Evolutionary conservation across 2,797 vertebrate species (phyloP), one percentile per base, ranked within the genome.

Genomic region (Gambelia wislizenii): DNA sequence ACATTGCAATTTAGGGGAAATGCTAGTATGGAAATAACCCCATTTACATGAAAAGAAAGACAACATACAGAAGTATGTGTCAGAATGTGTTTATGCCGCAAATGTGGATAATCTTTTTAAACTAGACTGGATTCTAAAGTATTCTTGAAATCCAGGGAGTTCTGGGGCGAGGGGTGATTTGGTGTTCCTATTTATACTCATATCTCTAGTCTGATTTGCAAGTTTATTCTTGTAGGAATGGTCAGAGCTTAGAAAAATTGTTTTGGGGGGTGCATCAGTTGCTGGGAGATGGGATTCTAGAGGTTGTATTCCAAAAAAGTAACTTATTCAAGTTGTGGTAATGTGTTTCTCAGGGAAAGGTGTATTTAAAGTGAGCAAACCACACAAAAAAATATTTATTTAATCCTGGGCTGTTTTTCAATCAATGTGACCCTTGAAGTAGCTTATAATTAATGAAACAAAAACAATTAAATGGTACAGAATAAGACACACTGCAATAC

Each of bases 61-160:
- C 10, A 70, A 2, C 2, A 83, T 75, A 90, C 90, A 42, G 42
- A 2, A 82, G 5, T 39, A 90, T 70, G 74, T 20, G 16, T 87
- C 56, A 0, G 30, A 69, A 76, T 59, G 22, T 84, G 67, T 33
- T n/a, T 9, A 81, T 84, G 12, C 4, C 81, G 20, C 10, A 84
- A 83, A 85, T 90, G 36, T 79, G 80, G 20, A 14, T 83, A 27
- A 25, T 20, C 39, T 10, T 64, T 86, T 39, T 83, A 81, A 81
- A 81, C n/a, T 52, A 89, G 39, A 67, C 3, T 72, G 83, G 18
- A 49, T 54, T 10, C 85, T 54, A 85, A 82, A 92, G 86, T 85
- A 22, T 49, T 75, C 0, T 54, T 39, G 80, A 89, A 90, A 20
- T 91, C 56, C 3, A 61, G 0, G 1, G 47, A 78, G 5, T 54